Conservation (phyloP, 2,113 vertebrate genomes). For the Passer montanus region DNA sequence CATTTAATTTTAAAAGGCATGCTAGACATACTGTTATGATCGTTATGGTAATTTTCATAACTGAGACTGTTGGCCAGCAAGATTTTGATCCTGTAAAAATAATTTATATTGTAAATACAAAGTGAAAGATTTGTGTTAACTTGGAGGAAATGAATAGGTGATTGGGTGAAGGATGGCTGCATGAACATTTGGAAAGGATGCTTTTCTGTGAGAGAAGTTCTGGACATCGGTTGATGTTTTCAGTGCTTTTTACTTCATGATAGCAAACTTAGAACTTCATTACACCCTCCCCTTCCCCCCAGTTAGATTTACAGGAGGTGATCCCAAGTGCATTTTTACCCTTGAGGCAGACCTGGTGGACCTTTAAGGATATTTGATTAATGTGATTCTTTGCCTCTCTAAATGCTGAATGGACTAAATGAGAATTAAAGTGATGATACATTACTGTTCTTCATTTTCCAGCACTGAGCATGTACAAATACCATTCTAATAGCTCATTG, state of each 20-base stretch:
- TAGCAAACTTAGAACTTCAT: not conserved
- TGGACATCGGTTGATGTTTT: not conserved
- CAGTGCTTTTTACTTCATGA: not conserved
- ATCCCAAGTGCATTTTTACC: not conserved
- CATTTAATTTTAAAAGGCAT: not conserved
- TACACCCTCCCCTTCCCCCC: fast-evolving
- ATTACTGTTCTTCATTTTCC: not conserved
- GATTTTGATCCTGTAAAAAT: not conserved
- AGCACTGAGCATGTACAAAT: not conserved
- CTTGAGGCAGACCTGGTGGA: not conserved
- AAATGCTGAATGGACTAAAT: slow-evolving; percentile 4
- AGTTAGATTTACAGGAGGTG: not conserved
- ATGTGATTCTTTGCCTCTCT: slow-evolving; percentile 4
- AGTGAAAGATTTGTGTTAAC: not conserved
- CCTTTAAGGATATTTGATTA: not conserved
- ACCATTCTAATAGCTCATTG: not conserved
- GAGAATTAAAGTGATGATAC: not conserved
- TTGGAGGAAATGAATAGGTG: not conserved
- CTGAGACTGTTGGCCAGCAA: not conserved
- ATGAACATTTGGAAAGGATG: not conserved
- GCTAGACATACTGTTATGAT: not conserved
- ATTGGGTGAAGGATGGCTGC: not conserved
- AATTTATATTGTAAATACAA: not conserved
- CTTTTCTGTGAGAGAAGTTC: not conserved
- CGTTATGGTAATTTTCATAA: not conserved